Evolutionary conservation across 1,140 invertebrate species (phyloP).

Genomic region (Caenorhabditis remanei): DNA sequence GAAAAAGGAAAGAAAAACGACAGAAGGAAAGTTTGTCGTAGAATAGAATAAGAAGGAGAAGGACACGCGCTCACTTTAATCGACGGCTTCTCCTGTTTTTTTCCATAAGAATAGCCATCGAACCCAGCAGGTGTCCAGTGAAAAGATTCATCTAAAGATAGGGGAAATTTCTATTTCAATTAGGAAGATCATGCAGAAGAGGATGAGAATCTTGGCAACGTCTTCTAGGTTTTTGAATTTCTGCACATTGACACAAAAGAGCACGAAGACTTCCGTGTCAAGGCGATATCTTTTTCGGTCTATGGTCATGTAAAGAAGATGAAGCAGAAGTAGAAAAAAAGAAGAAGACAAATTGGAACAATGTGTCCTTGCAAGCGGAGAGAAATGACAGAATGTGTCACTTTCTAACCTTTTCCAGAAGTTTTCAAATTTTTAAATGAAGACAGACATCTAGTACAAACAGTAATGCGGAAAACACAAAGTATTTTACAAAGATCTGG

Average conservation of each 20-base stretch:
- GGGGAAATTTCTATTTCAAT: neutral
- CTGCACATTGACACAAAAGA: neutral
- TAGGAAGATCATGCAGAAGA: neutral
- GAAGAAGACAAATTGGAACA: slow-evolving; percentile 48
- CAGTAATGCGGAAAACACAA: too few relatives aligned
- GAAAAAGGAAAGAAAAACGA: neutral
- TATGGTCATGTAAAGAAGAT: slow-evolving; percentile 7
- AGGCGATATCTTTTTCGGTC: neutral
- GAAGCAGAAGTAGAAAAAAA: neutral
- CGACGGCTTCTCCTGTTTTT: slow-evolving; percentile 39
- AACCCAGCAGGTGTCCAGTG: neutral
- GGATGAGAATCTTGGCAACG: neutral
- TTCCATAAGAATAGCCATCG: neutral
- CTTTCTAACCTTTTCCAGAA: neutral
- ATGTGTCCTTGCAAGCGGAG: slow-evolving; percentile 3
- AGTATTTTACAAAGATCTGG: too few relatives aligned
- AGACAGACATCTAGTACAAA: too few relatives aligned
- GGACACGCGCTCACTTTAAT: slow-evolving; percentile 38
- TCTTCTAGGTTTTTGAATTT: neutral
- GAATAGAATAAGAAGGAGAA: neutral
- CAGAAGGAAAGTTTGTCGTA: neutral
- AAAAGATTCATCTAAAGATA: neutral
- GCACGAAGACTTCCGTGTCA: slow-evolving; percentile 34
- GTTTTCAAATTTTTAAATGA: neutral
- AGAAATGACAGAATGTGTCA: neutral